These are phyloP conservation scores for Dione juno DNA, from an alignment of 2,888 invertebrate species.

Conservation along the genomic window DNA sequence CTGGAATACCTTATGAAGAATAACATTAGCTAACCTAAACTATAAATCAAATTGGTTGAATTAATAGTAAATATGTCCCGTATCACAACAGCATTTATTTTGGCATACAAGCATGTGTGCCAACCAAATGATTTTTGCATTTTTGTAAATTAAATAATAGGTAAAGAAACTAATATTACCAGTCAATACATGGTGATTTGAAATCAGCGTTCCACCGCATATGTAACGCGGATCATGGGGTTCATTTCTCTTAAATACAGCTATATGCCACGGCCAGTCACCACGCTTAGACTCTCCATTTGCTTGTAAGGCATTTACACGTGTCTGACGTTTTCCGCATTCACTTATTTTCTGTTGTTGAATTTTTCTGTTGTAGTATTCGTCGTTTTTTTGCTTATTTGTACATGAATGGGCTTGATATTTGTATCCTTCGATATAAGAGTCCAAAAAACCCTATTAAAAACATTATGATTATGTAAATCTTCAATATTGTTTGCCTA, in stretches of 20 bases:
- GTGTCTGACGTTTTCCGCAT: constrained; percentile 60
- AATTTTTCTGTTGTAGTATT: neutral
- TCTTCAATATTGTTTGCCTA: no score
- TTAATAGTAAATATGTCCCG: no score
- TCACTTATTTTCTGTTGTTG: neutral
- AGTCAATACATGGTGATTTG: constrained; percentile 57
- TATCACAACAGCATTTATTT: no score
- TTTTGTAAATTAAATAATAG: no score
- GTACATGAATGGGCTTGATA: neutral
- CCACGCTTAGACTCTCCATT: constrained; percentile 62
- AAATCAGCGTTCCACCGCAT: constrained; percentile 66
- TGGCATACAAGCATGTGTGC: no score
- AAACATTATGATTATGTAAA: no score
- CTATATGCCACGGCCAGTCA: constrained; percentile 73
- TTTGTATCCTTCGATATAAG: neutral
- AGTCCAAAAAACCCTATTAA: neutral
- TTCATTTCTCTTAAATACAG: constrained; percentile 57
- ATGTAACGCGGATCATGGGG: no score
- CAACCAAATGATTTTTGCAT: no score
- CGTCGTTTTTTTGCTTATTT: constrained; percentile 36
- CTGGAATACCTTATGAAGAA: no score
- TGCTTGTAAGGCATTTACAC: constrained; percentile 60
- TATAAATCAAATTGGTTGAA: no score
- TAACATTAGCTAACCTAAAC: no score
- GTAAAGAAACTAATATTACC: no score